These are phyloP conservation scores for Lasius platythorax DNA, from an alignment of 2,888 invertebrate genomes.

Conservation along the genomic window DNA sequence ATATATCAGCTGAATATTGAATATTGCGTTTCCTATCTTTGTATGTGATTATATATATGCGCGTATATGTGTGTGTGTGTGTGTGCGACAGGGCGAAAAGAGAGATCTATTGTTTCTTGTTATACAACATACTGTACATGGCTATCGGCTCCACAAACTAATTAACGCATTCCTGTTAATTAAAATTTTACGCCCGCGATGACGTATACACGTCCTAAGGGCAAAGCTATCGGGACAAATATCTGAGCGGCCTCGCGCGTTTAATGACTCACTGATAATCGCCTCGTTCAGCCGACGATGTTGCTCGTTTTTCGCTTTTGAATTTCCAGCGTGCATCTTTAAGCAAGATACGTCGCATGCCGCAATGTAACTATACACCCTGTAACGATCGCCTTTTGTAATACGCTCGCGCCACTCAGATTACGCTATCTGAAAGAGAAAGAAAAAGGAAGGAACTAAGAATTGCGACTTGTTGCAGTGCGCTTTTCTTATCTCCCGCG, in stretches of 20 bases:
- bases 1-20: background rate
- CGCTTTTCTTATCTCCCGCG: slow-evolving; percentile 10
- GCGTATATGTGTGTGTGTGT: background rate
- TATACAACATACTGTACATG: background rate
- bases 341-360: slow-evolving; percentile 1
- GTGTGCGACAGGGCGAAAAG: slow-evolving; percentile 54
- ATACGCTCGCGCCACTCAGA: background rate
- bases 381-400: slow-evolving; percentile 27
- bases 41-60: slow-evolving; percentile 11
- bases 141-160: slow-evolving; percentile 71
- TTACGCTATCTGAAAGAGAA: background rate
- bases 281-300: background rate
- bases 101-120: slow-evolving; percentile 23
- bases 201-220: slow-evolving; percentile 50
- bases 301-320: slow-evolving; percentile 18
- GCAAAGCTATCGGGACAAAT: slow-evolving; percentile 51
- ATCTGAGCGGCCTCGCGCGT: slow-evolving; percentile 57
- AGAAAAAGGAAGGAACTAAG: background rate
- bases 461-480: background rate
- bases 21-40: slow-evolving; percentile 4
- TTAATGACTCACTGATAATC: slow-evolving; percentile 62
- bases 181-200: slow-evolving; percentile 77
- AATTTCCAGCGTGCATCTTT: slow-evolving; percentile 18
- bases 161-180: slow-evolving; percentile 79
- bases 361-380: background rate